Base-by-base conservation (phyloP, 2,113 vertebrate genomes). In the Hepsetus odoe region DNA sequence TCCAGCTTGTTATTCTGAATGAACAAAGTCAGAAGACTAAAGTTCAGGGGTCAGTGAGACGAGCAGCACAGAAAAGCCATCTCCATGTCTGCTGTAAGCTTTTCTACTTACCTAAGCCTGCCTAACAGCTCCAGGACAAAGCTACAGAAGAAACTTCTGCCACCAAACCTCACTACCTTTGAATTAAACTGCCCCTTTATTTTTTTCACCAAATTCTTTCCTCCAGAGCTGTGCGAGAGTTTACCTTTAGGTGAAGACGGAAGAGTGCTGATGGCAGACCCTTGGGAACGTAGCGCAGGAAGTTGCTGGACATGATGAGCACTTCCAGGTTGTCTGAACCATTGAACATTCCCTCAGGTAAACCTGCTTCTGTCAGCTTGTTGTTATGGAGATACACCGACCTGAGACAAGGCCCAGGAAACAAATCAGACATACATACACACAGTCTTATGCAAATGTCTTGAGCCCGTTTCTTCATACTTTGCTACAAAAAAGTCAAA, bases 361-460 rank as follows among this genome's bases (percentile, higher is more conserved):
- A 92, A 3, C 96, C 96, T 0, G 93, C 91, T 4, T 98, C 96
- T 0, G 94, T 94, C 87, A 99, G 91, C 86, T 98, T 98, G 91
- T 99, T 99, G 92, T 99, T 98, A 82, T 99, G 98, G 75, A 99
- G 94, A 90, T 99, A 99, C 59, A 99, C 95, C 0, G 98, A 98
- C 85, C 98, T 99, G 88, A 28, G 56, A 33, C 9, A 38, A 64
- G 1, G 32, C 74, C 22, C 6, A 9, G 30, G 67, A 24, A 65
- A 16, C 5, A 28, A 77, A 20, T 10, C 44, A 33, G 68, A 28
- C 11, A 61, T 16, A 38, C 33, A 33, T 24, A 11, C 46, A 12
- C 20, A 5, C 26, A 56, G 40, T 56, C 5, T 16, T 30, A n/a
- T n/a, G n/a, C n/a, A n/a, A n/a, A n/a, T n/a, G n/a, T n/a, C n/a